Percentiles rank a stretch among this genome's conserved stretches.
Evolutionary conservation across 1,140 invertebrate genomes (phyloP).

Genomic region (Eumaeus atala): DNA sequence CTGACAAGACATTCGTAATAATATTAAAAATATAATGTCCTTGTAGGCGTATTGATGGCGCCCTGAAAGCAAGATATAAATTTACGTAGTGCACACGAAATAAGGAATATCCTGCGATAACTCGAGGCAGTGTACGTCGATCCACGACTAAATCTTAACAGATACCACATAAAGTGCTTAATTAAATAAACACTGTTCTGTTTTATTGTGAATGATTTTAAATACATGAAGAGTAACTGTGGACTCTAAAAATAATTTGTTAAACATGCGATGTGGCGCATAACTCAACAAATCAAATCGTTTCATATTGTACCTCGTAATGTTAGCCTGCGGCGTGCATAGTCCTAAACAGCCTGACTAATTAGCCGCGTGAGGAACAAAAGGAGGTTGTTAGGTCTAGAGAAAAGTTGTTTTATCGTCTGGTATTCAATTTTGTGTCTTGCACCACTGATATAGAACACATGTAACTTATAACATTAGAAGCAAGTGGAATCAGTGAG

Average conservation of each 20-base stretch:
- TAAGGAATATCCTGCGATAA: conserved; percentile 31
- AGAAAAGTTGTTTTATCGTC: conserved; percentile 19
- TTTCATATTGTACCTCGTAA: conserved; percentile 51
- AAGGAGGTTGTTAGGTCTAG: conserved; percentile 39
- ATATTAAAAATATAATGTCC: conserved; percentile 49
- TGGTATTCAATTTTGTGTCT: conserved; percentile 27
- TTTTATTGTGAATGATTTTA: no score
- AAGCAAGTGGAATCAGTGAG: conserved; percentile 37
- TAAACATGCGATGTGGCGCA: conserved; percentile 26
- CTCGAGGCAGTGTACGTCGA: conserved; percentile 22
- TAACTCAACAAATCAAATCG: conserved; percentile 53
- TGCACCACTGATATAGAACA: conserved; percentile 31
- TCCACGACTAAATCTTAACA: not conserved
- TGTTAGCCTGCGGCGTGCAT: conserved; percentile 49
- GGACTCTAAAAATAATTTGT: conserved; percentile 27
- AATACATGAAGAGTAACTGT: conserved; percentile 19
- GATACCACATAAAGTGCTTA: not conserved
- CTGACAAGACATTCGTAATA: conserved; percentile 36
- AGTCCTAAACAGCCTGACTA: conserved; percentile 69
- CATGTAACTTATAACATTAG: conserved; percentile 24
- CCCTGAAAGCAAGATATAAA: conserved; percentile 41
- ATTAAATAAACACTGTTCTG: conserved; percentile 14
- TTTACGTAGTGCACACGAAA: conserved; percentile 31
- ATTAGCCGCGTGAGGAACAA: conserved; percentile 68
- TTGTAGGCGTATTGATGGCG: conserved; percentile 55